Percentiles rank a stretch among this genome's conserved stretches.
phyloP scores from a whole-genome alignment of 2,888 invertebrate genomes.

The Eupithecia insigniata region DNA sequence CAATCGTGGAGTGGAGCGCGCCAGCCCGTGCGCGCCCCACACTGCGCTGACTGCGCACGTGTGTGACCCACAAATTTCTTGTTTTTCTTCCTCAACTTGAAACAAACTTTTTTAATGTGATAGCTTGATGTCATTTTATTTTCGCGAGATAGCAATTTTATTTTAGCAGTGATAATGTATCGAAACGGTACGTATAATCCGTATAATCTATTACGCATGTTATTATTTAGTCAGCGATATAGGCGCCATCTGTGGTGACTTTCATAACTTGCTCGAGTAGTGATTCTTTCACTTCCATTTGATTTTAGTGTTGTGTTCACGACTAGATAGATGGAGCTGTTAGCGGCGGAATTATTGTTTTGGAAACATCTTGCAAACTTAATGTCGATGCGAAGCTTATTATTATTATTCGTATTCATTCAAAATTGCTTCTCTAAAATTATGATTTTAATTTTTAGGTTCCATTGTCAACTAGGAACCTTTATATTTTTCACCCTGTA shows the following conservation, averaged over 20 bases:
- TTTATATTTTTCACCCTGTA: no score
- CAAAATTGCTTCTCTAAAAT: no score
- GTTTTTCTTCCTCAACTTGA: conserved; percentile 16
- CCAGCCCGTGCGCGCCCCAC: conserved; percentile 55
- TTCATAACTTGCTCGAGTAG: conserved; percentile 26
- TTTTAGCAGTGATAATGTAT: conserved; percentile 56
- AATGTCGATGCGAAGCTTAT: no score
- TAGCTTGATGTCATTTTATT: conserved; percentile 11
- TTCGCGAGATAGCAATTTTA: conserved; percentile 11
- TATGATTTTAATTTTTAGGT: no score
- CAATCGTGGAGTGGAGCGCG: conserved; percentile 54
- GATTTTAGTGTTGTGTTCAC: no score
- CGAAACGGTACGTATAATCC: conserved; percentile 66
- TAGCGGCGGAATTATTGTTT: no score
- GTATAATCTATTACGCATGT: conserved; percentile 19
- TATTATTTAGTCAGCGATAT: conserved; percentile 33
- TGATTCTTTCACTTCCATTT: neutral
- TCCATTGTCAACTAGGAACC: no score
- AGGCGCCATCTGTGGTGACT: conserved; percentile 52
- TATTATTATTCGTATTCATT: no score
- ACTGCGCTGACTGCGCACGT: conserved; percentile 74
- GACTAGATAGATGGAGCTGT: no score
- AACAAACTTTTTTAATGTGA: conserved; percentile 20
- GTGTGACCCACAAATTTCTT: conserved; percentile 66
- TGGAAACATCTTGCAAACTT: no score